Conservation (phyloP, 2,888 invertebrate genomes). For the Tenthredo scrophulariae region DNA sequence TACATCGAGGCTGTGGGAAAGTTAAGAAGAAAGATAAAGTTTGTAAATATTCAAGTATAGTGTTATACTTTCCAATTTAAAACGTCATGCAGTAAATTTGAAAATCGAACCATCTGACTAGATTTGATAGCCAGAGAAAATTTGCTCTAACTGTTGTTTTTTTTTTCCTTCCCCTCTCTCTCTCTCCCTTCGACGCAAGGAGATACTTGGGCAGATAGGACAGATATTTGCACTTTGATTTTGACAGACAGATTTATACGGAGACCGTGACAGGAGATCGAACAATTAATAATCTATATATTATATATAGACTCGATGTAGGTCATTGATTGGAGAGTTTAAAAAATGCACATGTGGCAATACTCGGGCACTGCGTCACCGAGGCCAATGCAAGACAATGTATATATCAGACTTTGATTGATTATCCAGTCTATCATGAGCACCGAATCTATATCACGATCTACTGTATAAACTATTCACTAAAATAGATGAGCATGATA, state of each 20-base stretch:
- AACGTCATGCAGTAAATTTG: not conserved
- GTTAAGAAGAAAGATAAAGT: not conserved
- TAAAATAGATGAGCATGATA: not conserved
- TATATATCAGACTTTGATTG: slow-evolving; percentile 8
- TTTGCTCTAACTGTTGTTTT: not conserved
- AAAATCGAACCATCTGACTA: not conserved
- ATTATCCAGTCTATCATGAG: not conserved
- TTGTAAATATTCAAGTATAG: not conserved
- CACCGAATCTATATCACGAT: not conserved
- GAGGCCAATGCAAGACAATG: not conserved
- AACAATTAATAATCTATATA: not conserved
- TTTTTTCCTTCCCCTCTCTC: not conserved
- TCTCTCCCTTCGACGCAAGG: no score
- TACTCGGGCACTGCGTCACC: not conserved
- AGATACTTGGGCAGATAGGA: not conserved
- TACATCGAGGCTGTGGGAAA: not conserved
- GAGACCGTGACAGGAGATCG: not conserved
- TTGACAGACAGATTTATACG: not conserved
- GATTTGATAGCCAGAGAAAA: not conserved
- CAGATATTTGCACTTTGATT: not conserved
- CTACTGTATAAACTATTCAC: not conserved
- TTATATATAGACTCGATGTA: not conserved
- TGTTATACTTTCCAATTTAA: not conserved
- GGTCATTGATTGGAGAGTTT: slow-evolving; percentile 1
- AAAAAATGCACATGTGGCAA: slow-evolving; percentile 7